These are phyloP conservation scores for Callopanchax toddi DNA, from an alignment of 2,113 vertebrate species.

Conservation along the genomic window DNA sequence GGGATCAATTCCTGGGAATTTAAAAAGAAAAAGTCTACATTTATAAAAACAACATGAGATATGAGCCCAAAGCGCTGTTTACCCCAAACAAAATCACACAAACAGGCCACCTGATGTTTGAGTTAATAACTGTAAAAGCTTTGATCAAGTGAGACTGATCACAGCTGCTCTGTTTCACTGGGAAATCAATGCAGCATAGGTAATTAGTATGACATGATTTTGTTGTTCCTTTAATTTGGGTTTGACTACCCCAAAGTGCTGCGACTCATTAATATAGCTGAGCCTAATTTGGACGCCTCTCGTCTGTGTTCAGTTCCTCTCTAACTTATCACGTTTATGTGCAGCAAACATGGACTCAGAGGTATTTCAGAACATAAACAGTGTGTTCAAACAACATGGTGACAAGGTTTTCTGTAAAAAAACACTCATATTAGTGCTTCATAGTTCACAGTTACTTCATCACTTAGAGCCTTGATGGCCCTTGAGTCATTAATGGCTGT, in stretches of 20 bases:
- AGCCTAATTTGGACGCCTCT: too few species aligned
- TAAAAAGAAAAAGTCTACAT: too few species aligned
- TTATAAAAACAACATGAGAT: conserved; percentile 5
- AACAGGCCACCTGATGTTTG: conserved; percentile 15
- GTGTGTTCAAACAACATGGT: too few species aligned
- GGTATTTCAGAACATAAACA: not conserved
- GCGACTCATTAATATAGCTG: conserved; percentile 29
- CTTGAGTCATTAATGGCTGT: too few species aligned
- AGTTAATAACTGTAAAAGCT: conserved; percentile 23
- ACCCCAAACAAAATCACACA: too few species aligned
- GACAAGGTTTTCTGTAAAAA: too few species aligned
- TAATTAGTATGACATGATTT: conserved; percentile 21
- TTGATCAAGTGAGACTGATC: conserved; percentile 24
- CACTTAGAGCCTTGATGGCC: too few species aligned
- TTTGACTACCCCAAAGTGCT: conserved; percentile 21
- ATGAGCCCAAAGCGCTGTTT: not conserved
- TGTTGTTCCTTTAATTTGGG: conserved; percentile 40
- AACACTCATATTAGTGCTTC: too few species aligned
- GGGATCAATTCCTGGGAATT: too few species aligned
- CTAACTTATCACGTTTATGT: not conserved
- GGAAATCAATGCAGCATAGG: conserved; percentile 21
- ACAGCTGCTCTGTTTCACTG: conserved; percentile 22
- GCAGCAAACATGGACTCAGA: conserved; percentile 1
- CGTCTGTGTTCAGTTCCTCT: not conserved
- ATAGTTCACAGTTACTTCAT: too few species aligned